Percentiles rank a stretch among this genome's conserved stretches.
Conservation (phyloP, 2,113 vertebrate species). For the Bubalus kerabau region DNA sequence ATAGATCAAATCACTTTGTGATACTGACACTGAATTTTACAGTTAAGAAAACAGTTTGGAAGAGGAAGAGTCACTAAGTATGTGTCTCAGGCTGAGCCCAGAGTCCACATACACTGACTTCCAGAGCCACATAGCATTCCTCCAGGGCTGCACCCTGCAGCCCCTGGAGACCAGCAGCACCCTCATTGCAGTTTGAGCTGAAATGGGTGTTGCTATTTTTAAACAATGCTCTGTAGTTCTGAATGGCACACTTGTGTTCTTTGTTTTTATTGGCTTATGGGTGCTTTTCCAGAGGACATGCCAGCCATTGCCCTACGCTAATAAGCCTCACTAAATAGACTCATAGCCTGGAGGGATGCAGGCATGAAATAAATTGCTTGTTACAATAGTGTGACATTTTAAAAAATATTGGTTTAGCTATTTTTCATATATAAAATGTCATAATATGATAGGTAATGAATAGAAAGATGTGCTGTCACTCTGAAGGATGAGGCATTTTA, state of each 20-base stretch:
- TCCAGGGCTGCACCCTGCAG: too few relatives aligned
- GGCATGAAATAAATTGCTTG: not conserved
- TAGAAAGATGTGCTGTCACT: not conserved
- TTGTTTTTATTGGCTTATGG: conserved; percentile 35
- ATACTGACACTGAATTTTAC: not conserved
- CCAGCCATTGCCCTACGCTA: not conserved
- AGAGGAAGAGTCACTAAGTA: not conserved
- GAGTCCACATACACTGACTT: not conserved
- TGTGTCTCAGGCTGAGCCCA: not conserved
- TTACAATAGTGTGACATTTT: conserved; percentile 17
- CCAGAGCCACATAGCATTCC: rapidly evolving
- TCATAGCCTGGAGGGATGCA: conserved; percentile 17
- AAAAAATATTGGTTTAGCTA: conserved; percentile 31
- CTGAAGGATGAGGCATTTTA: conserved; percentile 7
- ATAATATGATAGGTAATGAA: not conserved
- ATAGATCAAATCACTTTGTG: not conserved
- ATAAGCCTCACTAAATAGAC: conserved; percentile 31
- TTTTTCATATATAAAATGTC: conserved; percentile 50
- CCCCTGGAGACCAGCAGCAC: not conserved
- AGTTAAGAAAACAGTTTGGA: not conserved
- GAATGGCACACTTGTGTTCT: conserved; percentile 24
- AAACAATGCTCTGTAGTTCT: not conserved
- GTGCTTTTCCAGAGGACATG: conserved; percentile 9
- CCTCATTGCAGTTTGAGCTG: not conserved
- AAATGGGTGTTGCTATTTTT: conserved; percentile 13